Evolutionary conservation across 2,888 invertebrate genomes (phyloP), one percentile per base, ranked within the genome.

Genomic region (Lochmaea capreae): DNA sequence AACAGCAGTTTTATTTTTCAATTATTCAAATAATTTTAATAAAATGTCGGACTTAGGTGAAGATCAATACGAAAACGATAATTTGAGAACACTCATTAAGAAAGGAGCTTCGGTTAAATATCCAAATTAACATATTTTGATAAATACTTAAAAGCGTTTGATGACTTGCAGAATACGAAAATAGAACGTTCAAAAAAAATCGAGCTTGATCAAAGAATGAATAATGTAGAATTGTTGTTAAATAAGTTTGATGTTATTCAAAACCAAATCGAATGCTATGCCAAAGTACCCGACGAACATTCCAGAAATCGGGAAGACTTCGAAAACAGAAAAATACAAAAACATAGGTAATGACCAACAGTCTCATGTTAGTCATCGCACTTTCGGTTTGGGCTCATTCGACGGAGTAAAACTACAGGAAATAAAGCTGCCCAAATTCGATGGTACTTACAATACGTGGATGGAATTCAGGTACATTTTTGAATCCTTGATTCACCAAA

Each of bases 401-500:
- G 57, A 58, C 10, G 22, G 26, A 10, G 12, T 58, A 22, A 58
- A 58, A 58, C 57, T 58, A 8, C 59, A 14, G 10, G 59, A 59
- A 22, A 59, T 59, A 4, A 11, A 16, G 16, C 12, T 52, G 14
- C n/a, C n/a, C n/a, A n/a, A n/a, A n/a, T n/a, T n/a, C n/a, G n/a
- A n/a, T n/a, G n/a, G n/a, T n/a, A n/a, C 76, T 18, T 62, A 58
- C 33, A 71, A 67, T 65, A 66, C 65, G 9, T 74, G 42, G 66
- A 26, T 66, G 11, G 62, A 67, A 42, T 76, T 74, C 43, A 18
- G 42, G 4, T 74, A 74, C 18, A 74, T 61, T 2, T 76, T 70
- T 42, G 43, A 66, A 16, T 65, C 67, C 3, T 1, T 76, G 4
- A 74, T 78, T 11, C 74, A 78, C 46, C 59, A 67, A 16, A 69